Evolutionary conservation across 2,113 vertebrate genomes (phyloP).

Genomic region (Limanda limanda): DNA sequence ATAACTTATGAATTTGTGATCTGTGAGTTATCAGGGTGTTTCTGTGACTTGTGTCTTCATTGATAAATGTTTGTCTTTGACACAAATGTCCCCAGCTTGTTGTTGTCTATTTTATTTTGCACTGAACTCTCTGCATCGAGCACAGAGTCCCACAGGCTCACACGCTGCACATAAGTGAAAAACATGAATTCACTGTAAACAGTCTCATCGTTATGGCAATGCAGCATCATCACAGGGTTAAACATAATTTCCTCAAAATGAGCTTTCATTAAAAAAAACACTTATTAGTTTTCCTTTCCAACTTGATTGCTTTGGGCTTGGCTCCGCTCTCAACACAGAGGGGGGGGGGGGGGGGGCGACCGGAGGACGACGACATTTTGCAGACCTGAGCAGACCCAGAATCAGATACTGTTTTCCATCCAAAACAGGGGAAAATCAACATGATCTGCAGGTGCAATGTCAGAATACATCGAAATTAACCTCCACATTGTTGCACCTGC

Average conservation of each 20-base stretch:
- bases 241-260: constrained; percentile 66
- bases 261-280: constrained; percentile 48
- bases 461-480: constrained; percentile 54
- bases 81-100: not conserved
- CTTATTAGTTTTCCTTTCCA: constrained; percentile 6
- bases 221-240: constrained; percentile 48
- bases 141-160: too few relatives aligned
- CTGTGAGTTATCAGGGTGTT: not conserved
- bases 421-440: constrained; percentile 45
- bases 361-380: constrained; percentile 54
- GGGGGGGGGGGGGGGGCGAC: constrained; percentile 31
- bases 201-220: constrained; percentile 13
- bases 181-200: constrained; percentile 1
- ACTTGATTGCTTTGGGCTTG: constrained; percentile 63
- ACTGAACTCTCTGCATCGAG: too few relatives aligned
- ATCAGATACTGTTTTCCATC: constrained; percentile 40
- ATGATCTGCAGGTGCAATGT: constrained; percentile 31
- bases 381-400: constrained; percentile 51
- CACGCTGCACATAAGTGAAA: too few relatives aligned
- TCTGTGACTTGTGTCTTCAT: not conserved
- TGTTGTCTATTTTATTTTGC: not conserved
- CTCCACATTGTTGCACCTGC: constrained; percentile 33
- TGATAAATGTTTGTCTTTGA: not conserved
- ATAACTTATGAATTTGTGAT: constrained; percentile 24
- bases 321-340: constrained; percentile 39